Percentiles rank a stretch among this genome's conserved stretches.
Conservation (phyloP, 1,140 invertebrate genomes). For the Sinonovacula constricta region DNA sequence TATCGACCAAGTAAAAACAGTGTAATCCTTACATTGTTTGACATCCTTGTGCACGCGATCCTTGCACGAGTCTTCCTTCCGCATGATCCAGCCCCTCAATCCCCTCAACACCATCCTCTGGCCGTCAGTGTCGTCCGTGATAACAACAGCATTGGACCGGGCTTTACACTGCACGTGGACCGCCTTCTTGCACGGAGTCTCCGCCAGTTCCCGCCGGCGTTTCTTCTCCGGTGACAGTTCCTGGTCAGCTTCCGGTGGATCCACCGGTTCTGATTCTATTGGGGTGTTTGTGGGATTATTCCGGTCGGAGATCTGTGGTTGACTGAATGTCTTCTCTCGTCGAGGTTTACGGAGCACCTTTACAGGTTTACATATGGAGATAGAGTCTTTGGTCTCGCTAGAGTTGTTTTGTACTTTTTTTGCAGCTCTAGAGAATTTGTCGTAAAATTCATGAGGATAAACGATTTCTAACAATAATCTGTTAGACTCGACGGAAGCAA, state of each 20-base stretch:
- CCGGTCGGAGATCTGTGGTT: not conserved
- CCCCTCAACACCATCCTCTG: slow-evolving; percentile 38
- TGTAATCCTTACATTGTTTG: slow-evolving; percentile 33
- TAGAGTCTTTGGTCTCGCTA: slow-evolving; percentile 6
- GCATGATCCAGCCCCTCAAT: slow-evolving; percentile 38
- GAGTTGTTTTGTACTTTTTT: not conserved
- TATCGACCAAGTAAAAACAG: not conserved
- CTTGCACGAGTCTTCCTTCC: slow-evolving; percentile 28
- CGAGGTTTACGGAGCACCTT: slow-evolving; percentile 2
- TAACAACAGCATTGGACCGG: slow-evolving; percentile 14
- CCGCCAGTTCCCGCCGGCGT: not conserved
- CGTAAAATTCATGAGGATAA: slow-evolving; percentile 45
- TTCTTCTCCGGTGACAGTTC: not conserved
- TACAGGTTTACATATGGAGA: slow-evolving; percentile 22
- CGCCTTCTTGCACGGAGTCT: slow-evolving; percentile 5
- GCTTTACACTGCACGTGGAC: slow-evolving; percentile 24
- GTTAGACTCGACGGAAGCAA: slow-evolving; percentile 36
- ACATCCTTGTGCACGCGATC: slow-evolving; percentile 15
- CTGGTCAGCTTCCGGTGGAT: not conserved
- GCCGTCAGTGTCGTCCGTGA: slow-evolving; percentile 22
- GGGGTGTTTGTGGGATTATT: not conserved
- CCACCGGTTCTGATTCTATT: not conserved
- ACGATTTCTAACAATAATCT: slow-evolving; percentile 39
- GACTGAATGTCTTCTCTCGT: slow-evolving; percentile 6
- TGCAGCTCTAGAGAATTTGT: slow-evolving; percentile 29